A percentile compares a stretch with the other conserved stretches of the same genome.
These are phyloP conservation scores for Centrocercus urophasianus DNA, from an alignment of 2,113 vertebrate species.

Conservation along the genomic window DNA sequence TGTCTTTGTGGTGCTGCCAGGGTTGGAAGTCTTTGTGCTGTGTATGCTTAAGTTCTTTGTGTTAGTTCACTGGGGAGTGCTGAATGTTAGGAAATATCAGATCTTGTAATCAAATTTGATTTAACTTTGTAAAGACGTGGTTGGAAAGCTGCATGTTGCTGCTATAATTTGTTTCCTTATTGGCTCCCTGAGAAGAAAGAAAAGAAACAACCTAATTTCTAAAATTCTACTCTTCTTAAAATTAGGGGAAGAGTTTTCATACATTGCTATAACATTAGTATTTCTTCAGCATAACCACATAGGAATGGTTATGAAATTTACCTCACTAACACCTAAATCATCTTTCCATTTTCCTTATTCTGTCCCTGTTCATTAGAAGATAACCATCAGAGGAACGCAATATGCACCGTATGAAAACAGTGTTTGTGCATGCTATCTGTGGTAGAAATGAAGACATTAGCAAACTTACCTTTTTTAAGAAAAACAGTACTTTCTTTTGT, in stretches of 20 bases:
- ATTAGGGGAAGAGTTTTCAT: not conserved
- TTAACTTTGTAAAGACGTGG: not conserved
- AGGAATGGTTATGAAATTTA: not conserved
- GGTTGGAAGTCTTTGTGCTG: not conserved
- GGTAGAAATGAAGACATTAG: not conserved
- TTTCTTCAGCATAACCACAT: not conserved
- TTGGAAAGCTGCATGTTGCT: not conserved
- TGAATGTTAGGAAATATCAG: not conserved
- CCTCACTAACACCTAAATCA: not conserved
- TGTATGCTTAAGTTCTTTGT: rapidly evolving
- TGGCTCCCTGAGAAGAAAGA: not conserved
- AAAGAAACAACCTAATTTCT: not conserved
- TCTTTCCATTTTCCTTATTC: not conserved
- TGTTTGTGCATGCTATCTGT: not conserved
- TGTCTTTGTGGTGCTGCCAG: rapidly evolving
- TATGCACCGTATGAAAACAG: not conserved
- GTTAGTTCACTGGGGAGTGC: not conserved
- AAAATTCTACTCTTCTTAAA: not conserved
- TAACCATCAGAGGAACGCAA: not conserved
- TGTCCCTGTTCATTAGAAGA: not conserved
- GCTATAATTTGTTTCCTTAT: not conserved
- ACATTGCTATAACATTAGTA: rapidly evolving
- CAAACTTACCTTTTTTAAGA: not conserved
- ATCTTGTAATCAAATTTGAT: not conserved
- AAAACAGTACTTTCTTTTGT: not conserved